Conservation (phyloP, 2,797 vertebrate species). For the Zenarchopterus dispar region DNA sequence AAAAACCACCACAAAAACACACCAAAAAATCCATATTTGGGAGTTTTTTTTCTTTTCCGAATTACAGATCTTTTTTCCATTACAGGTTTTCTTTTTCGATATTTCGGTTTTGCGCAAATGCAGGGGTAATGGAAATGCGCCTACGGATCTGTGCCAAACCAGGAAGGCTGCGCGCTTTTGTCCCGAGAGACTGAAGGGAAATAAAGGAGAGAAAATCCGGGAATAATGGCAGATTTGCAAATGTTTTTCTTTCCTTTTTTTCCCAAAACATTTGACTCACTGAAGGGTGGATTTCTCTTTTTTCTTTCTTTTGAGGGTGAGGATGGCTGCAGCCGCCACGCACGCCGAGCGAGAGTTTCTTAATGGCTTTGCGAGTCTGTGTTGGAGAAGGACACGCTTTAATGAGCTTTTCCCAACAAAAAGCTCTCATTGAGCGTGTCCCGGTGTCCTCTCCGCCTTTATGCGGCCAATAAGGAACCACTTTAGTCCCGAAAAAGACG, state of each 20-base stretch:
- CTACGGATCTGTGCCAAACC: slow-evolving; percentile 28
- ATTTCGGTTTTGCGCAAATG: no score
- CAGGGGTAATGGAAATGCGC: no score
- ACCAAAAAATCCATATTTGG: no score
- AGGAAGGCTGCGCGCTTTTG: slow-evolving; percentile 67
- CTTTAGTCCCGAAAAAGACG: slow-evolving; percentile 76
- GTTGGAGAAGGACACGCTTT: slow-evolving; percentile 83
- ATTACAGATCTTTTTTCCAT: no score
- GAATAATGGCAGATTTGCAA: slow-evolving; percentile 87
- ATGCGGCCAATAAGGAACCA: slow-evolving; percentile 82
- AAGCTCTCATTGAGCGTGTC: slow-evolving; percentile 81
- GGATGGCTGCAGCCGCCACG: slow-evolving; percentile 73
- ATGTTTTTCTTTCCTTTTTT: slow-evolving; percentile 71
- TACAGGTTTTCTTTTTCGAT: no score
- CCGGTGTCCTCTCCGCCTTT: slow-evolving; percentile 39
- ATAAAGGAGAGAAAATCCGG: slow-evolving; percentile 82
- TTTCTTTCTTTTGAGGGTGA: slow-evolving; percentile 42
- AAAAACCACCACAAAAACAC: no score
- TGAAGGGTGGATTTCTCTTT: slow-evolving; percentile 73
- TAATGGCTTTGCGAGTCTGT: slow-evolving; percentile 78
- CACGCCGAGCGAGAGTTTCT: slow-evolving; percentile 79
- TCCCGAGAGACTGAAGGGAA: slow-evolving; percentile 20
- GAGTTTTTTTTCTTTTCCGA: no score
- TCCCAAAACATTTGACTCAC: slow-evolving; percentile 85
- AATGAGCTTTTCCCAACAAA: slow-evolving; percentile 88